Conservation (phyloP, 2,797 vertebrate species). For the Schizopygopsis pylzovi region DNA sequence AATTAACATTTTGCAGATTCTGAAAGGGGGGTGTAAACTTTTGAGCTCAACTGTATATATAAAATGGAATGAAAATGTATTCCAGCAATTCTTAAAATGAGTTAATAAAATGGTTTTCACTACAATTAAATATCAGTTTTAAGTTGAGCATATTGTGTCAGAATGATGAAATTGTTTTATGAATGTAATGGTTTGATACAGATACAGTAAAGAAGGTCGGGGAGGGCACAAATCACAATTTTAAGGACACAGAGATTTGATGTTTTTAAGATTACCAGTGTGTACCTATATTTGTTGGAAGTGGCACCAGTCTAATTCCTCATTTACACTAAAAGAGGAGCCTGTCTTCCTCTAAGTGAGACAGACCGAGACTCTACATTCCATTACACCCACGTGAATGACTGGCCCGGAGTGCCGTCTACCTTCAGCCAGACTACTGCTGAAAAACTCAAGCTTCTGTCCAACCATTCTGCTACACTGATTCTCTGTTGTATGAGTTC, state of each 20-base stretch:
- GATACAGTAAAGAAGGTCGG: not conserved
- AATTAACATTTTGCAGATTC: not conserved
- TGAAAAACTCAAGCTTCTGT: not conserved
- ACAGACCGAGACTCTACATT: slow-evolving; percentile 34
- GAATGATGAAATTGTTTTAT: not conserved
- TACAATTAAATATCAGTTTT: not conserved
- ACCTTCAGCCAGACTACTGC: slow-evolving; percentile 28
- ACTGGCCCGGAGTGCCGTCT: slow-evolving; percentile 19
- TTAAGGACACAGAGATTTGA: not conserved
- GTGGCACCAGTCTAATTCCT: not conserved
- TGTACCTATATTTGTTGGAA: not conserved
- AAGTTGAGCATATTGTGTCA: not conserved
- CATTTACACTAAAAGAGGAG: slow-evolving; percentile 8
- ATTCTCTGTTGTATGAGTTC: not conserved
- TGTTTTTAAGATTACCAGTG: not conserved
- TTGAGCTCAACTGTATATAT: not conserved
- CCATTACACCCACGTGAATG: slow-evolving; percentile 42
- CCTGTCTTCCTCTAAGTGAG: slow-evolving; percentile 15
- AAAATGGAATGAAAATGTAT: not conserved
- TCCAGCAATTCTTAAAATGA: not conserved
- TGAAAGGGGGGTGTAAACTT: not conserved
- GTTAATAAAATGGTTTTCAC: not conserved
- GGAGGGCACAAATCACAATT: not conserved
- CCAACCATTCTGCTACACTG: not conserved
- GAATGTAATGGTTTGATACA: not conserved